These are phyloP conservation scores for Gandaritis pyraliata DNA, from an alignment of 2,888 invertebrate genomes.

Conservation along the genomic window DNA sequence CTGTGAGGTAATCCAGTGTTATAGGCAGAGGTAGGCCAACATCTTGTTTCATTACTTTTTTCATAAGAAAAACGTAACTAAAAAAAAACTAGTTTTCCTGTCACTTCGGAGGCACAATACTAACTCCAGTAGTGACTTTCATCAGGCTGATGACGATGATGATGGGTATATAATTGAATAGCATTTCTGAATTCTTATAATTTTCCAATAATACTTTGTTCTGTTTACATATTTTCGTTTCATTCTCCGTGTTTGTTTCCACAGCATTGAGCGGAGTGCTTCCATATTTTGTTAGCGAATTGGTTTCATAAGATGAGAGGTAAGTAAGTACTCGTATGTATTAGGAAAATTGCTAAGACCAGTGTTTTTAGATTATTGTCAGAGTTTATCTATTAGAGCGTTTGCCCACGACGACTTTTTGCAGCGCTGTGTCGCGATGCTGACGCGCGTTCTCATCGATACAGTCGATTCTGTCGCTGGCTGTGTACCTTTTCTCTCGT, in stretches of 20 bases:
- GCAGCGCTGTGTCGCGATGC: too few relatives aligned
- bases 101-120: too few relatives aligned
- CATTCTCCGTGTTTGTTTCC: conserved; percentile 71
- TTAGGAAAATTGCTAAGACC: conserved; percentile 27
- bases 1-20: too few relatives aligned
- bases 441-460: too few relatives aligned
- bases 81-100: too few relatives aligned
- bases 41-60: too few relatives aligned
- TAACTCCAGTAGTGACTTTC: too few relatives aligned
- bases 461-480: too few relatives aligned
- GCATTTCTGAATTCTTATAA: not conserved
- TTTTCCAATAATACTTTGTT: conserved; percentile 47
- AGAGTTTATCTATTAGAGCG: not conserved
- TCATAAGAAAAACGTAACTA: too few relatives aligned
- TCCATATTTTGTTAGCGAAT: conserved; percentile 67
- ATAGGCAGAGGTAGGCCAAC: too few relatives aligned
- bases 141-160: not conserved
- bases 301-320: conserved; percentile 45
- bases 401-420: too few relatives aligned
- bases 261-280: conserved; percentile 48
- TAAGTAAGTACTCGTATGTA: conserved; percentile 27
- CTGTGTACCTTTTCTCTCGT: too few relatives aligned
- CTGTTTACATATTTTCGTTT: conserved; percentile 63
- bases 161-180: not conserved
- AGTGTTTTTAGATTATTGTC: conserved; percentile 22